Evolutionary conservation across 2,113 vertebrate species (phyloP).

Genomic region (Cryptomyrus ogoouensis): DNA sequence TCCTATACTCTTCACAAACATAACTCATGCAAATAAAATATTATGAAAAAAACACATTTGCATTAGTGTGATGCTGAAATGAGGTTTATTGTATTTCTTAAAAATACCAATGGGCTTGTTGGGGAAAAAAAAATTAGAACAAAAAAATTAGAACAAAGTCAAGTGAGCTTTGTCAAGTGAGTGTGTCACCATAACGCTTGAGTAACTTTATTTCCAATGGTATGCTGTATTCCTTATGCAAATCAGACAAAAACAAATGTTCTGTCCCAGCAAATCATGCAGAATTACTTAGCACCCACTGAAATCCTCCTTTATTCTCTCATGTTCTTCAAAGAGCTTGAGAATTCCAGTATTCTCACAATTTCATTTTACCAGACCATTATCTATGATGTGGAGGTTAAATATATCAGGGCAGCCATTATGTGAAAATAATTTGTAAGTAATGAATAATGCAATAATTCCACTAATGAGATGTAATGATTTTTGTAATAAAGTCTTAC

Average conservation of each 20-base stretch:
- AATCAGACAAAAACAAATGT: slow-evolving; percentile 98
- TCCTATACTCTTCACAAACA: background rate
- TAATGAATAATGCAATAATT: slow-evolving; percentile 99
- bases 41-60: background rate
- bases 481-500: slow-evolving; percentile 91
- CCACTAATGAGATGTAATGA: slow-evolving; percentile 98
- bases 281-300: background rate
- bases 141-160: background rate
- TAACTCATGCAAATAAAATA: background rate
- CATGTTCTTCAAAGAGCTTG: slow-evolving; percentile 98
- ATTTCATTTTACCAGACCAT: slow-evolving; percentile 99
- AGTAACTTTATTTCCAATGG: background rate
- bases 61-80: background rate
- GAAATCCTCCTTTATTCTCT: slow-evolving; percentile 50
- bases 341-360: slow-evolving; percentile 90
- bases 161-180: background rate
- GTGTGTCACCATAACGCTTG: too few relatives aligned
- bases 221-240: slow-evolving; percentile 63
- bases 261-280: background rate
- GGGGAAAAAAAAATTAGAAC: background rate
- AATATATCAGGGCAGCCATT: slow-evolving; percentile 99
- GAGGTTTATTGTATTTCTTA: background rate
- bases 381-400: slow-evolving; percentile 99
- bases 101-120: background rate
- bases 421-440: slow-evolving; percentile 99